Evolutionary conservation across 2,888 invertebrate genomes (phyloP).

Genomic region (Drosophila mimica): DNA sequence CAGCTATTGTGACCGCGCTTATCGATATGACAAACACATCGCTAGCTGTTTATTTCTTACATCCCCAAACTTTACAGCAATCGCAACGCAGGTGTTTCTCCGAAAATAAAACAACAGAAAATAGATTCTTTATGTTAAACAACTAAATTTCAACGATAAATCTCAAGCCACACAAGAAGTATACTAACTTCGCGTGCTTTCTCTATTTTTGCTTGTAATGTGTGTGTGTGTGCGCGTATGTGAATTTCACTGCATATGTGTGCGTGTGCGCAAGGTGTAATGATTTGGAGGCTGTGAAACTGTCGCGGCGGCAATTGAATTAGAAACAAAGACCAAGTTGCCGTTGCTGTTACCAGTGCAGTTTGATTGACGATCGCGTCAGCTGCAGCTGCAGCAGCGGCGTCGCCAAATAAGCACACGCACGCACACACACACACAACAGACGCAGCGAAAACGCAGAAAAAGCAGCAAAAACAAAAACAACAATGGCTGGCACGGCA

Average conservation of each 20-base stretch:
- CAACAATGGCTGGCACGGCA: slow-evolving; percentile 74
- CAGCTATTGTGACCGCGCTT: not conserved
- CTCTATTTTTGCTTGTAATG: slow-evolving; percentile 30
- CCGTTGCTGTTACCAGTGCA: slow-evolving; percentile 32
- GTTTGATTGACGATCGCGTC: slow-evolving; percentile 35
- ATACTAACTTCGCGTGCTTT: not conserved
- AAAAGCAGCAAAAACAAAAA: slow-evolving; percentile 47
- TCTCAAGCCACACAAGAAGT: not conserved
- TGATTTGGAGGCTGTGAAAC: slow-evolving; percentile 60
- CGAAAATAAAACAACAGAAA: slow-evolving; percentile 5
- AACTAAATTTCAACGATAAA: not conserved
- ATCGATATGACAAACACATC: slow-evolving; percentile 16
- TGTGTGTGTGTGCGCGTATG: slow-evolving; percentile 18
- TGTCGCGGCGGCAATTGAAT: slow-evolving; percentile 48
- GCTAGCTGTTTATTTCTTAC: slow-evolving; percentile 43
- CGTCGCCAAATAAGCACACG: slow-evolving; percentile 33
- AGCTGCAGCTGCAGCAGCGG: slow-evolving; percentile 64
- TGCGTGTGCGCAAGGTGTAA: slow-evolving; percentile 44
- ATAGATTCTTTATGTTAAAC: slow-evolving; percentile 15
- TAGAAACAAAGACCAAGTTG: slow-evolving; percentile 42
- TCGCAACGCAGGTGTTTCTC: slow-evolving; percentile 56
- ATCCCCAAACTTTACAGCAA: slow-evolving; percentile 50
- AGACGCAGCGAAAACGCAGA: slow-evolving; percentile 20
- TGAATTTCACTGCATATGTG: slow-evolving; percentile 16
- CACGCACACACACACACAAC: slow-evolving; percentile 23